Conservation (phyloP, 2,797 vertebrate genomes). For the Enteromius viviparus region DNA sequence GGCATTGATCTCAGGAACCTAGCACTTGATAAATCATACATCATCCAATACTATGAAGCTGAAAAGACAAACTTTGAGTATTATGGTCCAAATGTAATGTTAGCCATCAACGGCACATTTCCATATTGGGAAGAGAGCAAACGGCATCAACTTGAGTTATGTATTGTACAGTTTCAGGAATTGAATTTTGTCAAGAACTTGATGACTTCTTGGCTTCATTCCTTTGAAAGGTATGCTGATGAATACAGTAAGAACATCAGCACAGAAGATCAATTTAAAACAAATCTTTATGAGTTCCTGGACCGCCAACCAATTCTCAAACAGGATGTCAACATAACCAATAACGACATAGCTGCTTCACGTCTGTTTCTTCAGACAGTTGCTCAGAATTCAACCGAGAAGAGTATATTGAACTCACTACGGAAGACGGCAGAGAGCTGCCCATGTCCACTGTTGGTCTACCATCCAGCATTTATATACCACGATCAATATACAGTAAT, state of each 20-base stretch:
- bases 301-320: constrained; percentile 60
- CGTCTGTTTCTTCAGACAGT: constrained; percentile 83
- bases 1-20: constrained; percentile 83
- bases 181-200: constrained; percentile 67
- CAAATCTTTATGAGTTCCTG: constrained; percentile 67
- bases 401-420: constrained; percentile 74
- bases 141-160: constrained; percentile 66
- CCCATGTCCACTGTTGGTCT: constrained; percentile 76
- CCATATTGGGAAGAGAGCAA: constrained; percentile 76
- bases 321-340: constrained; percentile 75
- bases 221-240: constrained; percentile 64
- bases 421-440: constrained; percentile 72
- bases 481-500: constrained; percentile 85
- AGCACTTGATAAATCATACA: constrained; percentile 80
- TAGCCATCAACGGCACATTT: constrained; percentile 73
- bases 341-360: constrained; percentile 74
- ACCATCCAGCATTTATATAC: constrained; percentile 85
- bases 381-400: constrained; percentile 60
- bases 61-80: constrained; percentile 76
- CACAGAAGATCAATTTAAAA: constrained; percentile 67
- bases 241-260: constrained; percentile 4
- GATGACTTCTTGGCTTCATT: constrained; percentile 78
- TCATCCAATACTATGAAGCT: constrained; percentile 76
- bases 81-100: constrained; percentile 82
- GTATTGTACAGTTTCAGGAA: constrained; percentile 71